These are phyloP conservation scores for Ceratina calcarata DNA, from an alignment of 1,140 invertebrate species.

Conservation along the genomic window DNA sequence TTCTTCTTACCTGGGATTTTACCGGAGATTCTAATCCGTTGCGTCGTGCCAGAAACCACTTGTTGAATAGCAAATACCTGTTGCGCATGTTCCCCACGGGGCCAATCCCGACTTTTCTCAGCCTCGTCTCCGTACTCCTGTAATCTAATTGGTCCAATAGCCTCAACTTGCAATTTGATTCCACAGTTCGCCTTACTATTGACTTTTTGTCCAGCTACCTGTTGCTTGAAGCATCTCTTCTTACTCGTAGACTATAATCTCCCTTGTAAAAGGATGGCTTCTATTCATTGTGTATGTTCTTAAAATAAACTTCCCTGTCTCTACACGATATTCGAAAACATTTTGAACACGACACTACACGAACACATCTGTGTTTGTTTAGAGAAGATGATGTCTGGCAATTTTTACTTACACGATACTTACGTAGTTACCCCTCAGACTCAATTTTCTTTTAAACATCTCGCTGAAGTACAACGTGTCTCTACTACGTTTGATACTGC, in stretches of 20 bases:
- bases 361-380: no score
- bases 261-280: neutral
- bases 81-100: slow-evolving; percentile 2
- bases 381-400: no score
- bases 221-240: no score
- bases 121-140: slow-evolving; percentile 6
- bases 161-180: no score
- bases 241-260: no score
- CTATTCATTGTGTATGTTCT: neutral
- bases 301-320: slow-evolving; percentile 42
- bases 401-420: no score
- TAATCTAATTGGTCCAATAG: no score
- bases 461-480: no score
- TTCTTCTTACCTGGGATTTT: neutral
- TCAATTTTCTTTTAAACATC: no score
- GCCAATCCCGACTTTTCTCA: neutral
- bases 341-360: slow-evolving; percentile 13
- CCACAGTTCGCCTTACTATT: no score
- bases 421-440: no score
- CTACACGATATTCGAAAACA: slow-evolving; percentile 26
- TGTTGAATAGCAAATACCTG: slow-evolving; percentile 41
- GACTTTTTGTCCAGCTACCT: neutral
- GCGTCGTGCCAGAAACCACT: slow-evolving; percentile 5
- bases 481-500: no score
- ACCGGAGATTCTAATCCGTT: slow-evolving; percentile 6